A percentile compares a stretch with the other conserved stretches of the same genome.
Evolutionary conservation across 2,888 invertebrate genomes (phyloP).

Genomic region (Morpho achilles): DNA sequence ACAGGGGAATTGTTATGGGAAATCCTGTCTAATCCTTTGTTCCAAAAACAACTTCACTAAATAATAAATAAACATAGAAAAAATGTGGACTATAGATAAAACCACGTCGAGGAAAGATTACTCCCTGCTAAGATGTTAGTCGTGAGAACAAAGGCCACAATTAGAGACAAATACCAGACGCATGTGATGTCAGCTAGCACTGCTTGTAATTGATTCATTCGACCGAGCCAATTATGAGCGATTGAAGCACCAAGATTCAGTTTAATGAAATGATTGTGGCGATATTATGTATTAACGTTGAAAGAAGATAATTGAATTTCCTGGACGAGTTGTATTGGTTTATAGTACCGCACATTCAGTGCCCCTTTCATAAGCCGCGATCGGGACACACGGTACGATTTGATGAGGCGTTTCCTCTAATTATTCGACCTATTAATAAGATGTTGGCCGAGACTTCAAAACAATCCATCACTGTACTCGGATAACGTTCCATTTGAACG

Average conservation of each 20-base stretch:
- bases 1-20: constrained; percentile 56
- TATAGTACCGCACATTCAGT: constrained; percentile 50
- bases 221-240: constrained; percentile 60
- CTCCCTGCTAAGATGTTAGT: background rate
- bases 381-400: constrained; percentile 48
- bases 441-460: constrained; percentile 35
- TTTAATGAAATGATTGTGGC: constrained; percentile 77
- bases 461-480: constrained; percentile 56
- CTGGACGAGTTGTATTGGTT: constrained; percentile 59
- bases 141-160: constrained; percentile 1
- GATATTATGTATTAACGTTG: constrained; percentile 71
- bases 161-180: constrained; percentile 15
- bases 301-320: constrained; percentile 78
- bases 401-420: constrained; percentile 76
- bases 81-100: constrained; percentile 20
- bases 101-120: constrained; percentile 29
- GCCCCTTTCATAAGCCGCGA: constrained; percentile 56
- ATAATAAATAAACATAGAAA: constrained; percentile 46
- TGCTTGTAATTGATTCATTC: constrained; percentile 44
- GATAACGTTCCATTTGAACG: constrained; percentile 47
- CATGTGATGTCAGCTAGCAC: constrained; percentile 16
- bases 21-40: constrained; percentile 71
- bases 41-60: constrained; percentile 56
- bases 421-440: constrained; percentile 75
- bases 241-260: constrained; percentile 64